phyloP scores from a whole-genome alignment of 35 echinoderm and acorn worm species.

The Apostichopus parvimensis region DNA sequence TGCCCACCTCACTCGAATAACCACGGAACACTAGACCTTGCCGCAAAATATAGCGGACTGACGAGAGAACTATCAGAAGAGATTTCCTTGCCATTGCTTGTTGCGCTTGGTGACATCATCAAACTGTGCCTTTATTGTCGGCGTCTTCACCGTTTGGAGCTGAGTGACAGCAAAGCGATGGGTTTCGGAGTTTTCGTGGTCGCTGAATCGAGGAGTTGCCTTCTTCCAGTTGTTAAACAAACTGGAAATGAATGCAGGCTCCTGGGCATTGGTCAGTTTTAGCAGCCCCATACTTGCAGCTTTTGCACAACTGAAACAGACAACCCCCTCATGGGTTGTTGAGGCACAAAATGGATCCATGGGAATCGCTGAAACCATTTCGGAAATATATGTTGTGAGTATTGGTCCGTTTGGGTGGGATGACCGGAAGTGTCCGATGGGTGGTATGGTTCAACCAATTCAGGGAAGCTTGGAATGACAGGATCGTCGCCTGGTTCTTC shows the following conservation, averaged over 20 bases:
- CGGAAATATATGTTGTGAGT: conserved; percentile 16
- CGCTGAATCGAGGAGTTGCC: conserved; percentile 10
- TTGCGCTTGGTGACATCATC: background rate
- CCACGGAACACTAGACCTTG: conserved; percentile 42
- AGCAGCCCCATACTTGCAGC: background rate
- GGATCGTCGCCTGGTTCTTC: conserved; percentile 11
- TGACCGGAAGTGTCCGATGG: conserved; percentile 28
- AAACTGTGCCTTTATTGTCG: conserved; percentile 25
- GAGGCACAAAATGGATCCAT: conserved; percentile 11
- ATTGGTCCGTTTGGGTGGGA: conserved; percentile 5
- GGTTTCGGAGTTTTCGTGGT: conserved; percentile 33
- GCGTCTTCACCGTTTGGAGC: background rate
- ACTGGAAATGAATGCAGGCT: conserved; percentile 38
- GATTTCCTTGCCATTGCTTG: background rate
- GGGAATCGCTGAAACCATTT: background rate
- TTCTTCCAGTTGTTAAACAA: conserved; percentile 77
- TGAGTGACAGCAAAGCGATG: background rate
- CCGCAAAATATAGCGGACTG: conserved; percentile 25
- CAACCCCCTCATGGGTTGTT: background rate
- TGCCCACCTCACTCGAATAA: background rate
- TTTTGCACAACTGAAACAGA: background rate
- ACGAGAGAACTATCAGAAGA: conserved; percentile 28
- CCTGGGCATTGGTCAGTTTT: background rate
- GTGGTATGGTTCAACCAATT: conserved; percentile 21
- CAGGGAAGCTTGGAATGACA: conserved; percentile 10